A percentile compares a stretch with the other conserved stretches of the same genome.
These are phyloP conservation scores for Emydoidea blandingii DNA, from an alignment of 2,797 vertebrate genomes.

Conservation along the genomic window DNA sequence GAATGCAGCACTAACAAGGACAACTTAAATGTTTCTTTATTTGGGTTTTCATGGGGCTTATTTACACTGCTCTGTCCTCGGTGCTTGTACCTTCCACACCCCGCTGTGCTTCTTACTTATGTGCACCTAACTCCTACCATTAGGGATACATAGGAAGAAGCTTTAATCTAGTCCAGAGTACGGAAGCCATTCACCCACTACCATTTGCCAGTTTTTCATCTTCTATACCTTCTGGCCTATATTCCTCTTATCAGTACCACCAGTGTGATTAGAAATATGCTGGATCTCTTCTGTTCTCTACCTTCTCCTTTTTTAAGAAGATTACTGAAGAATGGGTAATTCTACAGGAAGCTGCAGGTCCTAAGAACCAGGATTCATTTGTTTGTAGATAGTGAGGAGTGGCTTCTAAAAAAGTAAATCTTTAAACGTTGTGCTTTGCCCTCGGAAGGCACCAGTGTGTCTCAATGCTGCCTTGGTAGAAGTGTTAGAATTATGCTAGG, in stretches of 20 bases:
- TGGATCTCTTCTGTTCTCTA: neutral
- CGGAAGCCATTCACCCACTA: neutral
- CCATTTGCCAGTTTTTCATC: neutral
- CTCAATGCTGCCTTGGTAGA: rapidly evolving
- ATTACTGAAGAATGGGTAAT: neutral
- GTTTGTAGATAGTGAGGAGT: neutral
- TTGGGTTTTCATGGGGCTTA: constrained; percentile 15
- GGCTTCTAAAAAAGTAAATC: neutral
- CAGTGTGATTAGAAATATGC: neutral
- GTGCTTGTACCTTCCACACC: rapidly evolving
- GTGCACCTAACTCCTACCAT: neutral
- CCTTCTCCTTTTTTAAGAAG: neutral
- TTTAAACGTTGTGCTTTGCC: constrained; percentile 16
- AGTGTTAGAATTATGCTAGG: neutral
- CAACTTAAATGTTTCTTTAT: neutral
- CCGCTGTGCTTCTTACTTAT: neutral
- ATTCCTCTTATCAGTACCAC: neutral
- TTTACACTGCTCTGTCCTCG: neutral
- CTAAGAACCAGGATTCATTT: neutral
- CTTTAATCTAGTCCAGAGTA: neutral
- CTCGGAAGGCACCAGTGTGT: neutral
- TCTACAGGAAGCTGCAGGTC: neutral
- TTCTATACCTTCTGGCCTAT: neutral
- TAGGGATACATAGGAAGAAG: rapidly evolving
- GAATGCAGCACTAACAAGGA: constrained; percentile 4